Evolutionary conservation across 2,888 invertebrate genomes (phyloP).

Genomic region (Bellardia bayeri): DNA sequence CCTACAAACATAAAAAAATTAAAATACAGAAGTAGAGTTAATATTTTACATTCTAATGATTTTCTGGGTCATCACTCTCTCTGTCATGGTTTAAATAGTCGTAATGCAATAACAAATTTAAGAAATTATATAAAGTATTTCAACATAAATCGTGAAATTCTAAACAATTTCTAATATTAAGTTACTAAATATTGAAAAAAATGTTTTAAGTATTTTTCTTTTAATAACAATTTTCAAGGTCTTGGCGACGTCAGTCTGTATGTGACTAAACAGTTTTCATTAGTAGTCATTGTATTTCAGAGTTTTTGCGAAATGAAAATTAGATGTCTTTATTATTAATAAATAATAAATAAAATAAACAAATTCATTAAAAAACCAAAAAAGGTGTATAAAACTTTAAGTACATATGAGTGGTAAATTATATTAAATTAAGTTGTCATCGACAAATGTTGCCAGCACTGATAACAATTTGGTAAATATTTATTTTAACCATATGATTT

Average conservation of each 20-base stretch:
- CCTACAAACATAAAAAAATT: not conserved
- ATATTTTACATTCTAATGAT: constrained; percentile 4
- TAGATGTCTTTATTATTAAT: constrained; percentile 2
- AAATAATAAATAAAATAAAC: constrained; percentile 50
- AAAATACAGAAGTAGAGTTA: not conserved
- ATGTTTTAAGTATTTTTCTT: not conserved
- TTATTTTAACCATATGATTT: constrained; percentile 59
- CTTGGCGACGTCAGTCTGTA: not conserved
- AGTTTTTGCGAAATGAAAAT: not conserved
- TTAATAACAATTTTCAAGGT: constrained; percentile 31
- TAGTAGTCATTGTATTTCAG: not conserved
- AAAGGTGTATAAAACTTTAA: constrained; percentile 27
- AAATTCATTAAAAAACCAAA: not conserved
- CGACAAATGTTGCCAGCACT: constrained; percentile 9
- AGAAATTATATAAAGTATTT: not conserved
- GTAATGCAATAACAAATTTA: not conserved
- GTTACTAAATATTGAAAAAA: not conserved
- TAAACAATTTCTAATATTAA: not conserved
- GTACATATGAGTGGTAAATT: constrained; percentile 43
- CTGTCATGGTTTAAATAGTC: not conserved
- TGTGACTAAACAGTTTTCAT: not conserved
- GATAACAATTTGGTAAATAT: constrained; percentile 62
- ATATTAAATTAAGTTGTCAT: constrained; percentile 63
- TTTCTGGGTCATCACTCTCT: constrained; percentile 3
- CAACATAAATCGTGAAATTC: too few relatives aligned